These are phyloP conservation scores for Drosophila demipolita DNA, from an alignment of 2,888 invertebrate genomes.

Conservation along the genomic window DNA sequence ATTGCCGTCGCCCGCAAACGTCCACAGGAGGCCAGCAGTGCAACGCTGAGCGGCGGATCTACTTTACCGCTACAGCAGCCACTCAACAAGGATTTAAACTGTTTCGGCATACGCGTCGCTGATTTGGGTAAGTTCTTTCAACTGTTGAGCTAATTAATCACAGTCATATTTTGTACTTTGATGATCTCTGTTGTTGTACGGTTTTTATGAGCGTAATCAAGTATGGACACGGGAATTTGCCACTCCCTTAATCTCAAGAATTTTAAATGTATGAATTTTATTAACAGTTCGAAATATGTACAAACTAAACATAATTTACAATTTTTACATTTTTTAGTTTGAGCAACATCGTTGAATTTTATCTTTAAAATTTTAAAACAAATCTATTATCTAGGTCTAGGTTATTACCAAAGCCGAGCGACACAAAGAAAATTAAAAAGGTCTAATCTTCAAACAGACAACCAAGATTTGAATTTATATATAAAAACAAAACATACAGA, in stretches of 20 bases:
- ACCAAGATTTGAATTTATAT: background rate
- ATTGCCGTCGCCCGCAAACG: slow-evolving; percentile 94
- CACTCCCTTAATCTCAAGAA: background rate
- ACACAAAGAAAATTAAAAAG: background rate
- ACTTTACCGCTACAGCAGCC: slow-evolving; percentile 79
- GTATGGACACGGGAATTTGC: background rate
- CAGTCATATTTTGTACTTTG: background rate
- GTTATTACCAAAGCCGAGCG: background rate
- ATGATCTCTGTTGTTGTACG: background rate
- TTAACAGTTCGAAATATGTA: background rate
- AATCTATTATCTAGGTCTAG: background rate
- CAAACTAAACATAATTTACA: background rate
- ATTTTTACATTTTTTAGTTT: background rate
- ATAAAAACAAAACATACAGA: background rate
- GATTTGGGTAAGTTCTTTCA: slow-evolving; percentile 83
- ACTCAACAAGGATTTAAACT: slow-evolving; percentile 84
- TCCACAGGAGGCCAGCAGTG: slow-evolving; percentile 80
- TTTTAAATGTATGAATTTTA: background rate
- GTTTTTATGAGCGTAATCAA: background rate
- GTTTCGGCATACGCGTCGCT: slow-evolving; percentile 84
- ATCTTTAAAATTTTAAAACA: background rate
- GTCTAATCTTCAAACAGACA: background rate
- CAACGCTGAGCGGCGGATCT: slow-evolving; percentile 66
- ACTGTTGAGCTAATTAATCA: background rate
- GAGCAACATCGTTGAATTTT: background rate